These are phyloP conservation scores for Mechanitis mazaeus DNA, from an alignment of 2,888 invertebrate genomes.

Conservation along the genomic window DNA sequence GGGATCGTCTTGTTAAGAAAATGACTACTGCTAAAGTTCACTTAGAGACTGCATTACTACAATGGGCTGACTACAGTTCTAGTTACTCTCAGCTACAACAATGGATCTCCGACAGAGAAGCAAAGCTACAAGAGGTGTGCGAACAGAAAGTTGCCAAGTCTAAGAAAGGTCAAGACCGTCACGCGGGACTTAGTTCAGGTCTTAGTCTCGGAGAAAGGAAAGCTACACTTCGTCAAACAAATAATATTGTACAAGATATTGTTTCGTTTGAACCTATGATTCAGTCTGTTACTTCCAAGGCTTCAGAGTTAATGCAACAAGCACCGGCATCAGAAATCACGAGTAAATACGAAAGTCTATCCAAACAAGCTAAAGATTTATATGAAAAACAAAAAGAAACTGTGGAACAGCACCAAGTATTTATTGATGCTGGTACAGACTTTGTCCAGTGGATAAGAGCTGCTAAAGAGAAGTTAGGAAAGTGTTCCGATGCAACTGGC, in stretches of 20 bases:
- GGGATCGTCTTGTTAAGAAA: conserved; percentile 93
- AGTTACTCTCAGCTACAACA: conserved; percentile 94
- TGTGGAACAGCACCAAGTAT: conserved; percentile 93
- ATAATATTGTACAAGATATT: conserved; percentile 97
- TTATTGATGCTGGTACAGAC: conserved; percentile 93
- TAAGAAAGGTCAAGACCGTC: conserved; percentile 82
- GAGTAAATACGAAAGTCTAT: conserved; percentile 91
- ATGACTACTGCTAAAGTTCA: conserved; percentile 94
- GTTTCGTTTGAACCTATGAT: conserved; percentile 98
- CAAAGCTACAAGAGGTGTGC: conserved; percentile 91
- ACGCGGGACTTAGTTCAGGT: conserved; percentile 83
- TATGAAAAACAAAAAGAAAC: conserved; percentile 93
- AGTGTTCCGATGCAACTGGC: conserved; percentile 94
- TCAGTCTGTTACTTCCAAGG: conserved; percentile 95
- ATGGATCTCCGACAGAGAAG: conserved; percentile 96
- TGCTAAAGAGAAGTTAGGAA: conserved; percentile 92
- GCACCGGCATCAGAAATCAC: conserved; percentile 95
- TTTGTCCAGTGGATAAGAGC: conserved; percentile 94
- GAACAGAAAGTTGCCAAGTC: conserved; percentile 89
- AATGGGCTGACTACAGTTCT: conserved; percentile 97
- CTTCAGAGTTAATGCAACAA: conserved; percentile 92
- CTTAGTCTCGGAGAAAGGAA: conserved; percentile 90
- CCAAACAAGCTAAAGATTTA: conserved; percentile 92
- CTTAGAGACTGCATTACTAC: conserved; percentile 90
- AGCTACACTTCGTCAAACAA: conserved; percentile 91